Base-by-base conservation (phyloP, 2,888 invertebrate genomes). In the Campoplex nolae region DNA sequence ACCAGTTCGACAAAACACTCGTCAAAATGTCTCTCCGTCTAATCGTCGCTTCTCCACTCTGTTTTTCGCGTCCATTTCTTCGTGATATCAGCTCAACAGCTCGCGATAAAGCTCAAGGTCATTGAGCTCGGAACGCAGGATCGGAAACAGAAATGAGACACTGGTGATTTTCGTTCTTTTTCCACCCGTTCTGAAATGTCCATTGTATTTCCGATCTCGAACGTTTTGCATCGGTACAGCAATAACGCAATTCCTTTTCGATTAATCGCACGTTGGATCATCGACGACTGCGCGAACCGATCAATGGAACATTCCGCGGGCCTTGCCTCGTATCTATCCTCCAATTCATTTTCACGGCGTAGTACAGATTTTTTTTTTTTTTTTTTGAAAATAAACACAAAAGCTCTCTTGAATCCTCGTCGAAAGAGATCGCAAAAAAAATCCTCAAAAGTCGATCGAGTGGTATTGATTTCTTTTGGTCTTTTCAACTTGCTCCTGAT, bases 1-100 rank as follows among this genome's bases (percentile, higher is more conserved):
- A 92, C 91, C 90, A 90, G 89, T 86, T 91, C 89, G 88, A 90
- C 89, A 86, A 83, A 90, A 91, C 74, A 90, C 38, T 93, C 92
- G 91, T 89, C 92, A 90, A 92, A 91, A 90, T 92, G 90, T 90
- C 91, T 35, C 51, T 74, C 67, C 51, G 23, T 58, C 16, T 18
- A 45, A 70, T 35, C 58, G 13, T 42, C 28, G 45, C 42, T 9
- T 80, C 51, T 11, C 51, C 11, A 16, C 35, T 9, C 38, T n/a
- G 42, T 38, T 7, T 67, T 23, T 54, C 35, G 11, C 54, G 18
- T 75, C 28, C 45, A 28, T 62, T 75, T 62, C 42, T 56, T 56
- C 56, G 73, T 18, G 7, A 11, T 45, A 58, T 58, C 58, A 45
- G 23, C 56, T 75, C 75, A 42, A 70, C 28, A 9, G 75, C 56